Evolutionary conservation across 2,113 vertebrate genomes (phyloP).

Genomic region (Melanotaenia duboulayi): DNA sequence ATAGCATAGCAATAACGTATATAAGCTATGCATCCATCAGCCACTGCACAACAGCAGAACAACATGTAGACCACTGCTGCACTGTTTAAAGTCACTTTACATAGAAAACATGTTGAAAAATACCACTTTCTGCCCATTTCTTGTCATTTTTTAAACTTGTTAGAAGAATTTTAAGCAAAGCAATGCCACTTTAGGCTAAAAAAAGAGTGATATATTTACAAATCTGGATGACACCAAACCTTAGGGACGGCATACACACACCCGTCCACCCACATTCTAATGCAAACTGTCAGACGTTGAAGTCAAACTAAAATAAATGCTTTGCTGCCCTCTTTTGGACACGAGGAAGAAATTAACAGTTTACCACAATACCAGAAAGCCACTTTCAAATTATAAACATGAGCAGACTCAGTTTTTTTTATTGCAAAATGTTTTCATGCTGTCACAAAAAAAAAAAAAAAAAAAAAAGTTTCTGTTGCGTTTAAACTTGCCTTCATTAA

Average conservation of each 20-base stretch:
- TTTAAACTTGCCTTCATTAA: no score
- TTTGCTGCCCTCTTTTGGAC: constrained; percentile 78
- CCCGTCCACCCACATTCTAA: constrained; percentile 1
- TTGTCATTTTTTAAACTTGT: not conserved
- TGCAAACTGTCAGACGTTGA: constrained; percentile 8
- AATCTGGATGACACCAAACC: not conserved
- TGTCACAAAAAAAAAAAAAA: no score
- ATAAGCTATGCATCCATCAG: not conserved
- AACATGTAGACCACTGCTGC: not conserved
- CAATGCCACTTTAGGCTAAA: no score
- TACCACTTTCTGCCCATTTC: not conserved
- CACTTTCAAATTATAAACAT: no score
- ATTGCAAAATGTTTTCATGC: no score
- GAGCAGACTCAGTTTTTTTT: no score
- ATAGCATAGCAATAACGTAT: not conserved
- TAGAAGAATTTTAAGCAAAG: not conserved
- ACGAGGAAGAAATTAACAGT: not conserved
- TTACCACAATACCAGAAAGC: no score
- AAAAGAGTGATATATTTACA: not conserved
- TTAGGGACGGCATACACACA: not conserved
- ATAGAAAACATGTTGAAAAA: not conserved
- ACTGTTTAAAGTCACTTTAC: not conserved
- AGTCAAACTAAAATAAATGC: constrained; percentile 41
- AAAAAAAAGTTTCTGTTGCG: no score
- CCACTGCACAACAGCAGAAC: not conserved